Conservation (phyloP, 2,113 vertebrate genomes). For the Barnardius zonarius region DNA sequence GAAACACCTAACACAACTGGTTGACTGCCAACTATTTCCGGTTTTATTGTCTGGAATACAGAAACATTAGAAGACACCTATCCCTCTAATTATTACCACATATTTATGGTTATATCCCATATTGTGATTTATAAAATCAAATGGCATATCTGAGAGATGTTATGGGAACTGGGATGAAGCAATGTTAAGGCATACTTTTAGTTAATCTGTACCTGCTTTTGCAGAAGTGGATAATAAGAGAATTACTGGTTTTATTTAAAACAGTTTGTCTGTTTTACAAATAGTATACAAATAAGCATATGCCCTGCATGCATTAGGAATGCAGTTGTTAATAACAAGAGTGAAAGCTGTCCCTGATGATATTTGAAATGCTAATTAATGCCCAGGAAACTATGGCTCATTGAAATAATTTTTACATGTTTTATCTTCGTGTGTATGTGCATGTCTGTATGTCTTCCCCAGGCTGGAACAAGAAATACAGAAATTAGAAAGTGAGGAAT, state of each 20-base stretch:
- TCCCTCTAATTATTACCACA: not conserved
- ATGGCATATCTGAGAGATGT: not conserved
- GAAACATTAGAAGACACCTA: not conserved
- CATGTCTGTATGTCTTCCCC: slow-evolving; percentile 69
- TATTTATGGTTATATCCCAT: not conserved
- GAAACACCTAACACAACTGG: not conserved
- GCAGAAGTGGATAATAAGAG: not conserved
- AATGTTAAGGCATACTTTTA: not conserved
- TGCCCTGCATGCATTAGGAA: not conserved
- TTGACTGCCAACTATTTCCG: not conserved
- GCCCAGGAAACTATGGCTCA: not conserved
- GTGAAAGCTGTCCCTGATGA: not conserved
- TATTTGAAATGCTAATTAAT: not conserved
- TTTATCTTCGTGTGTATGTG: slow-evolving; percentile 41
- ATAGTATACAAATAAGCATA: not conserved
- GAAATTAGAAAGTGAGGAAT: slow-evolving; percentile 91
- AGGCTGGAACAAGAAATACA: slow-evolving; percentile 93
- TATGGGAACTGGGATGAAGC: not conserved
- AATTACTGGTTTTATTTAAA: not conserved
- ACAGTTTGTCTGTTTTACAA: not conserved
- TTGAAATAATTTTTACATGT: not conserved
- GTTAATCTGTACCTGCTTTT: not conserved
- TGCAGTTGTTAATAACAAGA: not conserved
- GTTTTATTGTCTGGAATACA: not conserved
- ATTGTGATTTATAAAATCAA: not conserved